A percentile compares a stretch with the other conserved stretches of the same genome.
Evolutionary conservation across 1,140 invertebrate species (phyloP).

Genomic region (Mercenaria mercenaria): DNA sequence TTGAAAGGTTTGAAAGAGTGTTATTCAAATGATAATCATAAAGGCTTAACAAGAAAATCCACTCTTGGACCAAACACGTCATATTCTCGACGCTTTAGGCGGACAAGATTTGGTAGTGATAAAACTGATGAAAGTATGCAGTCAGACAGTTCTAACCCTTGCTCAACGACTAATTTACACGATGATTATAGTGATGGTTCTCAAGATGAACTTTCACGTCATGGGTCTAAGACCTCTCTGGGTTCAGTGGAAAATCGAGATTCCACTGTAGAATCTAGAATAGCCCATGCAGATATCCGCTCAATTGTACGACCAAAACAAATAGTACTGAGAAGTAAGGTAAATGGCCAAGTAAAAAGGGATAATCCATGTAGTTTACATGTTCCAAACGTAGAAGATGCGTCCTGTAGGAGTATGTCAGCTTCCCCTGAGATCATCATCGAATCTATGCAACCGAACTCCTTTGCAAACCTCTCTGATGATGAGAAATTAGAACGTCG

Average conservation of each 20-base stretch:
- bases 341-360: conserved; percentile 52
- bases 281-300: conserved; percentile 74
- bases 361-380: conserved; percentile 51
- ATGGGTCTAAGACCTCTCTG: conserved; percentile 40
- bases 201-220: conserved; percentile 48
- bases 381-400: conserved; percentile 44
- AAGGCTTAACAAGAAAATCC: conserved; percentile 60
- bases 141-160: conserved; percentile 76
- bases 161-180: conserved; percentile 72
- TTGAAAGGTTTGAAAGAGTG: conserved; percentile 63
- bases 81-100: conserved; percentile 52
- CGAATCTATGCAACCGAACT: conserved; percentile 70
- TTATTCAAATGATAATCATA: conserved; percentile 52
- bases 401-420: conserved; percentile 33
- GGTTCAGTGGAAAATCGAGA: conserved; percentile 6
- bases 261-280: conserved; percentile 70
- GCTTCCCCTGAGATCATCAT: conserved; percentile 69
- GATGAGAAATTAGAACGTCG: conserved; percentile 63
- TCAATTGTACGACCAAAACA: conserved; percentile 75
- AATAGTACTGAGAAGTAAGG: conserved; percentile 44
- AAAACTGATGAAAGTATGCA: conserved; percentile 66
- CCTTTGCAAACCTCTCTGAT: conserved; percentile 67
- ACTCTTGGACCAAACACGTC: conserved; percentile 61
- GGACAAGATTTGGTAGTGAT: conserved; percentile 33
- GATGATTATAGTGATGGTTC: conserved; percentile 63